Base-by-base conservation (phyloP, 2,113 vertebrate species). In the Rattus rattus region DNA sequence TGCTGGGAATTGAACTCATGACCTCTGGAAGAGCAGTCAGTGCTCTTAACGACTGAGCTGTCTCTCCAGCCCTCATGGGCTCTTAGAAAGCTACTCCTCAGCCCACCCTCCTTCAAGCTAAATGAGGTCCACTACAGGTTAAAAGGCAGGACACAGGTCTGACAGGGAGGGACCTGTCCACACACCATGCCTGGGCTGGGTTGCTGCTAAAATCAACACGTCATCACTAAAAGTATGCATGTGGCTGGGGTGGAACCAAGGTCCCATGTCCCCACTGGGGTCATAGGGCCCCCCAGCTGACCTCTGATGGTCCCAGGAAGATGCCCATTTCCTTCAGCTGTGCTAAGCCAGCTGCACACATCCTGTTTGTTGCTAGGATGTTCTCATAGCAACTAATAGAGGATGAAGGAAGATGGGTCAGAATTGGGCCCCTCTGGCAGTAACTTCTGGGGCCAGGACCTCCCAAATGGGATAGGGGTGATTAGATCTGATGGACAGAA, bases 321-420 rank as follows among this genome's bases (percentile, higher is more conserved):
- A 39, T 20, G 3, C 2, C 9, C 11, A 0, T 9, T 63, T 63
- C 70, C 4, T 9, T 36, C 69, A 79, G 54, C 79, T 30, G 28
- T 24, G 9, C 1, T 36, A 54, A 49, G 8, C 85, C 5, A 7
- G 95, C 70, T 65, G 72, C 8, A 0, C 8, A 1, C 4, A 0
- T 11, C 94, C 81, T 79, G 91, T 72, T 73, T 85, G 83, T 87
- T 96, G 93, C 96, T 96, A 87, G 81, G 94, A 94, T 83, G 77
- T 98, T 95, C 94, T 95, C 97, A 92, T 94, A 73, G 79, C 5
- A 5, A 97, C 96, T 14, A 11, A 70, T 17, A 17, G 52, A 47
- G 43, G 72, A 11, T 22, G 67, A 56, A 52, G 86, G 67, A 73
- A 69, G 6, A 4, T 4, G 7, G 19, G 43, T 5, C 26, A 54